Evolutionary conservation across 2,113 vertebrate genomes (phyloP), one percentile per base, ranked within the genome.

Genomic region (Nycticebus coucang): DNA sequence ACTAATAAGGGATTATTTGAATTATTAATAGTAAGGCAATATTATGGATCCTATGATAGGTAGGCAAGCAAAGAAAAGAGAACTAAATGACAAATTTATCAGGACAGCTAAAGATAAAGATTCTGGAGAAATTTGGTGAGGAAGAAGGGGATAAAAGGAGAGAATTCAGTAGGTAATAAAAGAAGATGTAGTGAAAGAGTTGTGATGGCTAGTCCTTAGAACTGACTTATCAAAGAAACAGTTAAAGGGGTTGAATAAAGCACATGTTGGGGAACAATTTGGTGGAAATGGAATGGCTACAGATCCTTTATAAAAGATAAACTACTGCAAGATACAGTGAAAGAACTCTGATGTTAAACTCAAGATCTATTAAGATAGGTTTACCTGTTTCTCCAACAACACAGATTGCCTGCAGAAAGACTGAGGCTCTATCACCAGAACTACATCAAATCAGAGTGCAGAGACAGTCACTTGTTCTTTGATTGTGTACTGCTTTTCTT

Each of bases 391-490:
- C 59, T 59, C 22, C 82, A 93, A 35, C 92, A 94, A 72, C 26
- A 45, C n/a, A 24, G 55, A 85, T 21, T 85, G 93, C 57, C 71
- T 97, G 53, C 53, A 69, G 59, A 41, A 28, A 90, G 53, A 91
- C 83, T 92, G 77, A 95, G 78, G 22, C 55, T 71, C 53, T 94
- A 37, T 64, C 81, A 37, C 59, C 69, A 88, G 55, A 13, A 94
- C 5, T 24, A 88, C 57, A 93, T 87, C 88, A 97, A 95, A 97
- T 92, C 87, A 96, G 74, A 97, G 74, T 90, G 84, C 30, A 84
- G 5, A 50, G 93, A 95, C n/a, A 89, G 37, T 28, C 22, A 26
- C 41, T 0, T 0, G 68, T 82, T 87, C 45, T 96, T 96, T 94
- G 78, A 33, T 37, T 91, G 57, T 62, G 59, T 75, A 66, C 83